Percentiles rank a stretch among this genome's conserved stretches.
Evolutionary conservation across 2,888 invertebrate genomes (phyloP).

Genomic region (Perizoma flavofasciatum): DNA sequence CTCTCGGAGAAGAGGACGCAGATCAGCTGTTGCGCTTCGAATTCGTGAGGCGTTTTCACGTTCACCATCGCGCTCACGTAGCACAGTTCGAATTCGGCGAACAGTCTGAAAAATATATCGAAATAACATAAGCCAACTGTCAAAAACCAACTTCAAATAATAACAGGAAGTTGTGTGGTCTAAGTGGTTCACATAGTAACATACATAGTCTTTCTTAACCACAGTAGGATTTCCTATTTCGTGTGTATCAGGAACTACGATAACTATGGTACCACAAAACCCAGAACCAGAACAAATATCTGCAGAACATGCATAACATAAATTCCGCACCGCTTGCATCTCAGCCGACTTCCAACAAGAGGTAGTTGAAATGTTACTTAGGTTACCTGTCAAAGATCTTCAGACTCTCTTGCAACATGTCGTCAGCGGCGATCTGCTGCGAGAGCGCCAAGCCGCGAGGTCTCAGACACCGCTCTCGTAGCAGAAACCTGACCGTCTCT

Average conservation of each 20-base stretch:
- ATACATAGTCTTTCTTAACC: too few relatives aligned
- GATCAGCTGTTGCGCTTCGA: conserved; percentile 97
- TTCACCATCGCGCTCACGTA: conserved; percentile 99
- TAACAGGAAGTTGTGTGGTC: too few relatives aligned
- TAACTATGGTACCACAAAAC: too few relatives aligned
- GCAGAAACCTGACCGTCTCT: conserved; percentile 94
- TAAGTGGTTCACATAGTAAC: too few relatives aligned
- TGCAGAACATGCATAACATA: too few relatives aligned
- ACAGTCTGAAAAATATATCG: conserved; percentile 83
- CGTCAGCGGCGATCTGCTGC: conserved; percentile 78
- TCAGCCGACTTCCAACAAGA: too few relatives aligned
- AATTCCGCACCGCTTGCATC: too few relatives aligned
- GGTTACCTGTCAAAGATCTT: conserved; percentile 80
- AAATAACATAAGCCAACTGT: neutral
- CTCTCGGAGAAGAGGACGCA: conserved; percentile 99
- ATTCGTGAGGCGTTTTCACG: conserved; percentile 97
- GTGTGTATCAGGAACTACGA: too few relatives aligned
- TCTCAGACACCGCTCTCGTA: conserved; percentile 94
- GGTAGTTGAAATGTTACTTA: too few relatives aligned
- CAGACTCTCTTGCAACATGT: conserved; percentile 91
- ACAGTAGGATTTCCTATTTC: too few relatives aligned
- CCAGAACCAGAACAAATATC: too few relatives aligned
- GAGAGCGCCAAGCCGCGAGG: conserved; percentile 83
- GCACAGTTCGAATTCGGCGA: conserved; percentile 98
- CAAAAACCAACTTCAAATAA: too few relatives aligned